A percentile compares a stretch with the other conserved stretches of the same genome.
These are phyloP conservation scores for Tyria jacobaeae DNA, from an alignment of 2,888 invertebrate species.

Conservation along the genomic window DNA sequence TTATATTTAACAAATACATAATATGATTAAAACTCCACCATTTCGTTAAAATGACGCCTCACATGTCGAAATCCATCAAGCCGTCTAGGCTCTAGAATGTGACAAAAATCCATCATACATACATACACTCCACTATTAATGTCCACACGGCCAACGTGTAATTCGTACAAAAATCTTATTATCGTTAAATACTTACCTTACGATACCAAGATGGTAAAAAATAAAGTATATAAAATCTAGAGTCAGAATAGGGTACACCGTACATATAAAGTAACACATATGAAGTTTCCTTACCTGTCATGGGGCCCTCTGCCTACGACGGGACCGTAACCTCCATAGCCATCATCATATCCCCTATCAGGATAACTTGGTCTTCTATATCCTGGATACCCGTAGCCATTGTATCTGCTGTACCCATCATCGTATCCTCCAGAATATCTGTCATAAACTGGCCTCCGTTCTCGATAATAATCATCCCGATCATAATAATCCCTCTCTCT, in stretches of 20 bases:
- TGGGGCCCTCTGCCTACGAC: constrained; percentile 77
- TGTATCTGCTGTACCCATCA: constrained; percentile 52
- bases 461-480: constrained; percentile 67
- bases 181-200: no score
- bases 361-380: constrained; percentile 68
- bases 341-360: constrained; percentile 68
- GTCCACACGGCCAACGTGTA: no score
- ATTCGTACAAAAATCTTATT: no score
- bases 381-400: constrained; percentile 61
- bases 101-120: no score
- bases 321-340: constrained; percentile 73
- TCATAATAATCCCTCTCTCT: constrained; percentile 69
- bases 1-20: no score
- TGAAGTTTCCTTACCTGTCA: constrained; percentile 70
- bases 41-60: no score
- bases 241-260: neutral
- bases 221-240: neutral
- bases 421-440: constrained; percentile 67
- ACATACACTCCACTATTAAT: no score
- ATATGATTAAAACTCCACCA: no score
- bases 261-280: neutral
- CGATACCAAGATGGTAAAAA: no score
- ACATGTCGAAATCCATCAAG: no score
- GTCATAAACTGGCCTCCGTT: constrained; percentile 69
- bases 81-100: no score